A percentile compares a stretch with the other conserved stretches of the same genome.
Evolutionary conservation across 2,888 invertebrate genomes (phyloP).

Genomic region (Lathronympha strigana): DNA sequence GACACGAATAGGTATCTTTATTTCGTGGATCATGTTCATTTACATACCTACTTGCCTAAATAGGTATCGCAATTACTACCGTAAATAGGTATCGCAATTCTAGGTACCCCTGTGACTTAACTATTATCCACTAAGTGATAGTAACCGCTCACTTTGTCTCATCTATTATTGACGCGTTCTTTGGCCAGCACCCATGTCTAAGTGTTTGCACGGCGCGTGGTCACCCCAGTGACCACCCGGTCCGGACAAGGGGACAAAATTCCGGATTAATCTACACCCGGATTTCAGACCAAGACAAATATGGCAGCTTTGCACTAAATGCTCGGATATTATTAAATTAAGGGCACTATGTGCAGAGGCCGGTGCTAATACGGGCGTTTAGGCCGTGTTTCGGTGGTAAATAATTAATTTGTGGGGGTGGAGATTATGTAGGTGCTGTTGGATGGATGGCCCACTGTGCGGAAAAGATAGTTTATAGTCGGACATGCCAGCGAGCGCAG

Average conservation of each 20-base stretch:
- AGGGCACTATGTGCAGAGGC: constrained; percentile 63
- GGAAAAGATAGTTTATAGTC: no score
- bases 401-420: constrained; percentile 36
- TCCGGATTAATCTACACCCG: constrained; percentile 77
- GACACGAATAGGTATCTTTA: no score
- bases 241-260: constrained; percentile 62
- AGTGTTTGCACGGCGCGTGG: constrained; percentile 54
- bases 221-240: constrained; percentile 46
- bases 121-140: constrained; percentile 33
- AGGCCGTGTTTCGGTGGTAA: constrained; percentile 50
- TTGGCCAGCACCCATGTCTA: constrained; percentile 54
- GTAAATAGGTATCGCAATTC: not conserved
- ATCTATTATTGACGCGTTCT: constrained; percentile 41
- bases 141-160: constrained; percentile 30
- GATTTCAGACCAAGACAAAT: constrained; percentile 80
- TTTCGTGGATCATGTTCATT: no score
- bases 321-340: constrained; percentile 80
- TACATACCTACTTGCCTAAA: not conserved
- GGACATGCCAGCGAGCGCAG: no score
- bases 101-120: not conserved
- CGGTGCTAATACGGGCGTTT: constrained; percentile 40
- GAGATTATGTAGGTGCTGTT: constrained; percentile 27
- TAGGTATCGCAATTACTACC: no score
- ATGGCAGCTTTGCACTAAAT: constrained; percentile 72
- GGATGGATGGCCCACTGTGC: constrained; percentile 17